These are phyloP conservation scores for Lepidostoma basale DNA, from an alignment of 1,140 invertebrate species.

Conservation along the genomic window DNA sequence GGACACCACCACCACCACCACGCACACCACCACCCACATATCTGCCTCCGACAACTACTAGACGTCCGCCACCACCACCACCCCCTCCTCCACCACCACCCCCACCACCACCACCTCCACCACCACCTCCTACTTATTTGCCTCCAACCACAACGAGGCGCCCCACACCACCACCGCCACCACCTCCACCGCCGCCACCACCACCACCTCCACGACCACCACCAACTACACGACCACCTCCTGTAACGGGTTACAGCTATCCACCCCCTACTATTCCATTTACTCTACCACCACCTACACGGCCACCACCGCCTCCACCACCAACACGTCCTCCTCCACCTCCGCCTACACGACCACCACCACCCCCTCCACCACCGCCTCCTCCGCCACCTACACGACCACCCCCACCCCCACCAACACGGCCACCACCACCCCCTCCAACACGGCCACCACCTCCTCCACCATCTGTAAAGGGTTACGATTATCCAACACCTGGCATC, in stretches of 20 bases:
- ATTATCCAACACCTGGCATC: constrained; percentile 41
- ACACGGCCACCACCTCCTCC: constrained; percentile 46
- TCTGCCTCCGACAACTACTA: constrained; percentile 10
- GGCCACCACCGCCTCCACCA: constrained; percentile 43
- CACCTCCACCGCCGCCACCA: constrained; percentile 27
- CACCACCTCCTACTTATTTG: constrained; percentile 16
- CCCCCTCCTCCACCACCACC: constrained; percentile 38
- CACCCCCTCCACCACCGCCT: constrained; percentile 46
- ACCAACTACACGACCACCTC: constrained; percentile 40
- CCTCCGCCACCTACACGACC: constrained; percentile 41
- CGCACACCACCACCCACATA: constrained; percentile 16
- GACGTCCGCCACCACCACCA: constrained; percentile 40
- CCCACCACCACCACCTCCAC: constrained; percentile 30
- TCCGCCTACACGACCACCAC: constrained; percentile 42
- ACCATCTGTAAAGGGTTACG: constrained; percentile 41
- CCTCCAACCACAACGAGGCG: neutral
- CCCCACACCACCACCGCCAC: constrained; percentile 6
- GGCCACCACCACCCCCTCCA: constrained; percentile 45
- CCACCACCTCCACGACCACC: constrained; percentile 35
- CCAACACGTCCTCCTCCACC: constrained; percentile 44
- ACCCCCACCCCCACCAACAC: constrained; percentile 41
- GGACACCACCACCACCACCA: constrained; percentile 43
- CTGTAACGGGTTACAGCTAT: too few species aligned
- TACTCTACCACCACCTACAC: constrained; percentile 36
- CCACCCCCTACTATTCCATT: constrained; percentile 36